Conservation (phyloP, 2,888 invertebrate genomes). For the Andrena haemorrhoa region DNA sequence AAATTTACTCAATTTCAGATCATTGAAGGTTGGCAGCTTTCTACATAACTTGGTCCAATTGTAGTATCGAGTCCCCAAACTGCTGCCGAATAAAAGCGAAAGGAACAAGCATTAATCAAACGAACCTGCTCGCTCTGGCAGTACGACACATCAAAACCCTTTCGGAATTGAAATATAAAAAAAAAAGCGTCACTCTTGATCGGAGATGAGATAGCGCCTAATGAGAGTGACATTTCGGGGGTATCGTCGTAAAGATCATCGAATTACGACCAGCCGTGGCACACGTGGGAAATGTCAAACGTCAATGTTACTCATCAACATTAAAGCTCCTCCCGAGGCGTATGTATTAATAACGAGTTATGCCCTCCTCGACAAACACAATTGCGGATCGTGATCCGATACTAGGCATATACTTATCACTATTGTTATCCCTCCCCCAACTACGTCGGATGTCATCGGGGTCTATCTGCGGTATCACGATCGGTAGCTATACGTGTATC, state of each 20-base stretch:
- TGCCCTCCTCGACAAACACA: conserved; percentile 42
- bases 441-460: conserved; percentile 63
- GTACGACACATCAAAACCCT: background rate
- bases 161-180: background rate
- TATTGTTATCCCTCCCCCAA: conserved; percentile 61
- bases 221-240: conserved; percentile 57
- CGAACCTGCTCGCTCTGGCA: background rate
- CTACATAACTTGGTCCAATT: background rate
- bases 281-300: conserved; percentile 62
- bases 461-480: conserved; percentile 66
- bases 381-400: conserved; percentile 68
- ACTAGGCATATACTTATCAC: conserved; percentile 66
- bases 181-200: conserved; percentile 8
- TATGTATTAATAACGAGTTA: conserved; percentile 57
- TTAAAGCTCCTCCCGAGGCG: conserved; percentile 23
- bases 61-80: background rate
- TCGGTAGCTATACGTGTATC: conserved; percentile 67
- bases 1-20: no score
- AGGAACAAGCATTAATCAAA: background rate
- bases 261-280: conserved; percentile 27
- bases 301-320: conserved; percentile 62
- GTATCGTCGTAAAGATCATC: conserved; percentile 51
- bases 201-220: conserved; percentile 25
- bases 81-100: no score
- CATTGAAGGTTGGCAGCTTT: no score